These are phyloP conservation scores for Drosophila tani DNA, from an alignment of 1,140 invertebrate species.

Conservation along the genomic window DNA sequence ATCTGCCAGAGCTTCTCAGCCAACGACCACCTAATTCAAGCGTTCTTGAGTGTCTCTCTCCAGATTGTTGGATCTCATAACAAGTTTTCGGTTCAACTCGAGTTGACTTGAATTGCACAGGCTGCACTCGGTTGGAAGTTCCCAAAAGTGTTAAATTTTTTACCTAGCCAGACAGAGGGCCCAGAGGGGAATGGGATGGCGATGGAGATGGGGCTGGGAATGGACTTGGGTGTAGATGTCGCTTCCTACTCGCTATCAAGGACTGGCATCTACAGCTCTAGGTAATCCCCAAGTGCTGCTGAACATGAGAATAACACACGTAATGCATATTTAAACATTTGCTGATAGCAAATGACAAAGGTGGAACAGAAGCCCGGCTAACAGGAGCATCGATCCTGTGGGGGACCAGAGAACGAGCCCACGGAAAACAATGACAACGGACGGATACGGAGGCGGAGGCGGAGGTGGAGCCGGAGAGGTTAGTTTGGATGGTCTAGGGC, in stretches of 20 bases:
- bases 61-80: slow-evolving; percentile 25
- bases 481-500: slow-evolving; percentile 20
- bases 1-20: not conserved
- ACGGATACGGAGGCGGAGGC: not conserved
- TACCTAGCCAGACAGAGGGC: slow-evolving; percentile 31
- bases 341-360: slow-evolving; percentile 83
- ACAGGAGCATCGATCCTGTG: slow-evolving; percentile 7
- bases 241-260: slow-evolving; percentile 33
- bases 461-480: not conserved
- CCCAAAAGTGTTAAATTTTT: slow-evolving; percentile 66
- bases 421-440: slow-evolving; percentile 60
- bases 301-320: slow-evolving; percentile 82
- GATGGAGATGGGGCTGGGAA: not conserved
- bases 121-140: slow-evolving; percentile 46
- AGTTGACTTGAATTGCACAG: slow-evolving; percentile 28
- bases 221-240: slow-evolving; percentile 10
- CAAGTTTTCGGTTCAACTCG: slow-evolving; percentile 15
- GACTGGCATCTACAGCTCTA: slow-evolving; percentile 42
- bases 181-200: not conserved
- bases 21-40: not conserved
- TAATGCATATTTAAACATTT: slow-evolving; percentile 84
- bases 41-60: not conserved
- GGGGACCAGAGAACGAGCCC: slow-evolving; percentile 14
- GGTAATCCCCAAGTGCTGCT: slow-evolving; percentile 81
- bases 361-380: slow-evolving; percentile 31